phyloP scores from a whole-genome alignment of 2,797 vertebrate species.

The Emys orbicularis region DNA sequence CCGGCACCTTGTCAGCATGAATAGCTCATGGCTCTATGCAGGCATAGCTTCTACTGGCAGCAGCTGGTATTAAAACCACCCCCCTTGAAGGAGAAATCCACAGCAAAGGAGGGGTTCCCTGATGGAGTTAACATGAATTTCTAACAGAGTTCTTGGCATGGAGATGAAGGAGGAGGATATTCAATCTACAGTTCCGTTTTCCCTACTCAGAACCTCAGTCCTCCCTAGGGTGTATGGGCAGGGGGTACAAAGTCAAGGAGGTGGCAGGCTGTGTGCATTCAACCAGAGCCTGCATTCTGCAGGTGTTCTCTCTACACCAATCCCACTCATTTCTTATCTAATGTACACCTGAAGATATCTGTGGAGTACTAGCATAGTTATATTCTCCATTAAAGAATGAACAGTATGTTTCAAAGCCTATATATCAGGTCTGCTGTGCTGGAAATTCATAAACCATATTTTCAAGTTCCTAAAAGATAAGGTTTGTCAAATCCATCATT shows the following conservation, averaged over 20 bases:
- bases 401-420: not conserved
- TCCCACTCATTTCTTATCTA: accelerated
- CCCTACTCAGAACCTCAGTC: not conserved
- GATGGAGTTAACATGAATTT: not conserved
- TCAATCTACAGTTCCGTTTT: not conserved
- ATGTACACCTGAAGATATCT: not conserved
- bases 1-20: not conserved
- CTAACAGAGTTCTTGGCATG: not conserved
- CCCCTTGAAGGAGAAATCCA: not conserved
- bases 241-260: not conserved
- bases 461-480: not conserved
- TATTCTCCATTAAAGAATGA: not conserved
- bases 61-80: not conserved
- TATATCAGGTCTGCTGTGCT: not conserved
- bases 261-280: not conserved
- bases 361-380: not conserved
- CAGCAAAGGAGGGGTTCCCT: not conserved
- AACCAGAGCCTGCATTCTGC: not conserved
- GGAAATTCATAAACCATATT: not conserved
- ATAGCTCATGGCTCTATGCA: not conserved
- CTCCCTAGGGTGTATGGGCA: not conserved
- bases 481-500: not conserved
- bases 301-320: not conserved
- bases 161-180: not conserved
- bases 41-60: not conserved